Percentiles rank a stretch among this genome's conserved stretches.
Conservation (phyloP, 1,140 invertebrate species). For the Diabrotica virgifera region DNA sequence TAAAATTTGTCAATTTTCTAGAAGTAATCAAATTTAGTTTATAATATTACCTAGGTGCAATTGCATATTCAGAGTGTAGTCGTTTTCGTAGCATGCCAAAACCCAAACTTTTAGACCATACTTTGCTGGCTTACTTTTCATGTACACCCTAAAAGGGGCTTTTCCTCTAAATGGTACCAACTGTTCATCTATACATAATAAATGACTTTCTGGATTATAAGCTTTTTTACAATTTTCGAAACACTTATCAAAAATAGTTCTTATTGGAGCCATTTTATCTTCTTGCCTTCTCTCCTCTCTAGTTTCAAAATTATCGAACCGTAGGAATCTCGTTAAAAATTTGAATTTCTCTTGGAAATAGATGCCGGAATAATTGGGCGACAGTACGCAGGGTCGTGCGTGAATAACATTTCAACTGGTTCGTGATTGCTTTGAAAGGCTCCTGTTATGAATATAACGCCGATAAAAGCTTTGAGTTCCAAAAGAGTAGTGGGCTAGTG, state of each 20-base stretch:
- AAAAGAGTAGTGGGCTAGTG: neutral
- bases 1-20: too few species aligned
- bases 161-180: conserved; percentile 15
- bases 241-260: neutral
- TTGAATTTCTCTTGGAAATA: neutral
- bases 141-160: conserved; percentile 17
- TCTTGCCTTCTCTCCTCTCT: neutral
- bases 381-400: neutral
- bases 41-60: neutral
- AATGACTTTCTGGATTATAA: neutral
- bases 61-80: neutral
- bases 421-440: neutral
- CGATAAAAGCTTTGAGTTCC: neutral
- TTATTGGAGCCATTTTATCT: conserved; percentile 12
- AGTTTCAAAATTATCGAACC: neutral
- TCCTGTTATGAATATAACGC: neutral
- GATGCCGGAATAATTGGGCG: neutral
- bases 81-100: neutral
- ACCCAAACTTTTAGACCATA: conserved; percentile 6
- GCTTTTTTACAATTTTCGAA: neutral
- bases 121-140: conserved; percentile 22
- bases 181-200: neutral
- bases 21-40: neutral
- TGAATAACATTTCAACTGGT: neutral
- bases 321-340: neutral